Percentiles rank a stretch among this genome's conserved stretches.
These are phyloP conservation scores for Euthynnus affinis DNA, from an alignment of 2,797 vertebrate species.

Conservation along the genomic window DNA sequence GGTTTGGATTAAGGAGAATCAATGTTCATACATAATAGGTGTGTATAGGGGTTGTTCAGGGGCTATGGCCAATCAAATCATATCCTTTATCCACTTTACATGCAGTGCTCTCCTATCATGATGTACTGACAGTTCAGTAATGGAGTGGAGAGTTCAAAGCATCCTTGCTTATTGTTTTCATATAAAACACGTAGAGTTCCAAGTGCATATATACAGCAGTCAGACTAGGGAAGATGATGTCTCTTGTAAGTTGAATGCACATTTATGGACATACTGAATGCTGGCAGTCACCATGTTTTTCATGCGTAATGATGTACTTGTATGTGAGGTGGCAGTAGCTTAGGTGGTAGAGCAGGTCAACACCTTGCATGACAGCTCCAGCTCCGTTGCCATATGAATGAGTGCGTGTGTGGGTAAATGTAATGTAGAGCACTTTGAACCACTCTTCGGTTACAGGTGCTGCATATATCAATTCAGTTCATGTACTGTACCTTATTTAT, in stretches of 20 bases:
- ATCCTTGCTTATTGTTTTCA: conserved; percentile 23
- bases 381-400: background rate
- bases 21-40: conserved; percentile 42
- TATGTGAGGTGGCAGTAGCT: conserved; percentile 26
- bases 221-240: conserved; percentile 6
- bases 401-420: conserved; percentile 22
- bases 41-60: conserved; percentile 29
- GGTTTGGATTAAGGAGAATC: conserved; percentile 26
- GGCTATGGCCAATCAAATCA: conserved; percentile 28
- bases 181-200: conserved; percentile 27
- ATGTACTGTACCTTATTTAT: background rate
- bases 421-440: conserved; percentile 5
- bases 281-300: conserved; percentile 15
- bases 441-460: background rate
- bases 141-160: conserved; percentile 7
- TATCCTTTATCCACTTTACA: conserved; percentile 27
- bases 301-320: conserved; percentile 19
- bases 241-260: conserved; percentile 13
- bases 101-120: conserved; percentile 12
- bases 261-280: conserved; percentile 16
- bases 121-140: conserved; percentile 5
- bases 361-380: conserved; percentile 26
- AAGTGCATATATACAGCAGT: background rate
- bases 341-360: conserved; percentile 39
- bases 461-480: background rate